Base-by-base conservation (phyloP, 2,888 invertebrate species). In the Stenotaenia linearis region DNA sequence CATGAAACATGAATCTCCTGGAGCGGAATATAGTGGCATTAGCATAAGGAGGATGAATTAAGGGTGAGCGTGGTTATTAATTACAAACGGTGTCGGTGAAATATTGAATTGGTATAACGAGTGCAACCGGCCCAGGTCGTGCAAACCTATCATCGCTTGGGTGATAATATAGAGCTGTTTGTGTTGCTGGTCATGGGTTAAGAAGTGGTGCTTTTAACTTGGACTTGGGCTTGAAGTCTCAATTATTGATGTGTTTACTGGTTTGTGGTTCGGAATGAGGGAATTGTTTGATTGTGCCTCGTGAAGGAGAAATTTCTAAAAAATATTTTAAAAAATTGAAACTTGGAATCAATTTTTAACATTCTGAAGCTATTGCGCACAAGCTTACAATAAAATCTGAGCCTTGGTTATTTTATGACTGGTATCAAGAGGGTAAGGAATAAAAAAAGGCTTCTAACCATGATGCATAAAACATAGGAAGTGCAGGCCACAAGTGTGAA, bases 11-110 rank as follows among this genome's bases (percentile, higher is more conserved):
- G 69, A 21, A 28, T 25, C 9, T 69, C 25, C 15, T 28, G 25
- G 28, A 28, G 69, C 69, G 23, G 69, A 69, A 69, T 69, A 69
- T 25, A 69, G 69, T 4, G 69, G 28, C 69, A 69, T 69, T 69
- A 69, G 28, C 69, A 69, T 69, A 69, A 25, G 69, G 69, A 12
- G 69, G 25, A 69, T 69, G 61, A 61, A 69, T 28, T 69, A 69
- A 69, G 69, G 28, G 69, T 69, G 69, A 15, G 25, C 69, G 69
- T 18, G 25, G 69, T 28, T 69, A 69, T 69, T 69, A 69, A 69
- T 69, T 69, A 69, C 10, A 28, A 69, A 69, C 18, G 25, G 23
- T 69, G 69, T 69, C 69, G 69, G 69, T 69, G 69, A 69, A 25
- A 25, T 69, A 69, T 69, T 25, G 69, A 28, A 28, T n/a, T 61